Base-by-base conservation (phyloP, 2,113 vertebrate genomes). In the Proteles cristata region DNA sequence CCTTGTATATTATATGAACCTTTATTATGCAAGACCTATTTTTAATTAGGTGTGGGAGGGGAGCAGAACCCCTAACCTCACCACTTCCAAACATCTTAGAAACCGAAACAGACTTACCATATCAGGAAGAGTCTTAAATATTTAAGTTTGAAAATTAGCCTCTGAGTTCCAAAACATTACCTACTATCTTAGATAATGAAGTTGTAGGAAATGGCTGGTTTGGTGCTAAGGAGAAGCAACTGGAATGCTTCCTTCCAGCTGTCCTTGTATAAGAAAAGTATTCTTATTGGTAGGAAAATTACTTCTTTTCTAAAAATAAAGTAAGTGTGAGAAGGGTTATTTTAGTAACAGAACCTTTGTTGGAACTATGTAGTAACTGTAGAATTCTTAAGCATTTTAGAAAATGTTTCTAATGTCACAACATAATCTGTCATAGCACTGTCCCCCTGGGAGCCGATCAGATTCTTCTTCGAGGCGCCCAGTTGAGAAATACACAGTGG, bases 401-500 rank as follows among this genome's bases (percentile, higher is more conserved):
- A 80, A 81, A 65, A 21, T 90, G 84, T 90, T 55, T 83, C 94
- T 98, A 93, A 96, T 55, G 71, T 90, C 55, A 66, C 63, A 66
- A 0, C 5, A 8, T 90, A 3, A 28, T 97, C 80, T 97, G 8
- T 83, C 68, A 10, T 25, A 99, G 99, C 97, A 99, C 99, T 11
- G 97, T 99, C 43, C 99, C 99, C 1, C 90, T 99, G 97, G 99
- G 99, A 95, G 99, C 99, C 76, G 99, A 99, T 98, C 99, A 99
- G 98, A 99, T 99, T 98, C 99, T 99, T 92, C 98, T 99, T 55
- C 99, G 99, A 98, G 99, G 99, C 73, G 99, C 99, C 96, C 99
- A 99, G 98, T 55, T 99, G 97, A 99, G 99, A 97, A 99, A 99
- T 97, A 99, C 99, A 2, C 99, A 99, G 97, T 99, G 99, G 99